Conservation (phyloP, 2,113 vertebrate species). For the Gymnarchus niloticus region DNA sequence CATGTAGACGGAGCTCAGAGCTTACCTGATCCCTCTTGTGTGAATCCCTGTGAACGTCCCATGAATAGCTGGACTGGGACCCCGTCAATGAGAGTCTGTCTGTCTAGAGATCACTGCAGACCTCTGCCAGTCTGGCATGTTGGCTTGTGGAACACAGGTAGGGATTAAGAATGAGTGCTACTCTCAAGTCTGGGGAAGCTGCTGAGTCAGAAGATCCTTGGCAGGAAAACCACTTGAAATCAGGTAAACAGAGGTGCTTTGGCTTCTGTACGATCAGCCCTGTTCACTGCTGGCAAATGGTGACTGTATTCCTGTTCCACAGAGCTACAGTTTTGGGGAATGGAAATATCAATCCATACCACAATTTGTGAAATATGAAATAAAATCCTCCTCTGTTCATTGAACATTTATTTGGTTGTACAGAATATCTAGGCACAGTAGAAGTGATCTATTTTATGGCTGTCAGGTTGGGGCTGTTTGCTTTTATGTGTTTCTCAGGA, state of each 20-base stretch:
- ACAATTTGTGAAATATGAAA: background rate
- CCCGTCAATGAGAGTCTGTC: conserved; percentile 47
- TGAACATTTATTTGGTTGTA: background rate
- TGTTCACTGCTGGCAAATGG: background rate
- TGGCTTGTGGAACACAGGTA: conserved; percentile 18
- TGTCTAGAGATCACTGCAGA: conserved; percentile 52
- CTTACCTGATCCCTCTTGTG: background rate
- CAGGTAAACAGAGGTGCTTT: background rate
- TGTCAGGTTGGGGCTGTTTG: background rate
- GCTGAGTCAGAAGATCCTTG: background rate
- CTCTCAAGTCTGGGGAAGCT: background rate
- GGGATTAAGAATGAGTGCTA: background rate
- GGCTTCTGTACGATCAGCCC: background rate
- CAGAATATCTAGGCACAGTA: background rate
- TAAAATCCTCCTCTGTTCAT: background rate
- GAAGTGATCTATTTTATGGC: background rate
- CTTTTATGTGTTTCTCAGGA: background rate
- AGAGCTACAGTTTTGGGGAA: background rate
- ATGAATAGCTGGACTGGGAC: background rate
- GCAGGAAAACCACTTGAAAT: background rate
- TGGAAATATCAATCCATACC: background rate
- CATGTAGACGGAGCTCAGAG: background rate
- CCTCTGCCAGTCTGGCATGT: conserved; percentile 43
- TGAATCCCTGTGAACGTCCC: background rate
- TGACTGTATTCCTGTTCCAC: background rate